Conservation (phyloP, 1,140 invertebrate genomes). For the Trichogramma pretiosum region DNA sequence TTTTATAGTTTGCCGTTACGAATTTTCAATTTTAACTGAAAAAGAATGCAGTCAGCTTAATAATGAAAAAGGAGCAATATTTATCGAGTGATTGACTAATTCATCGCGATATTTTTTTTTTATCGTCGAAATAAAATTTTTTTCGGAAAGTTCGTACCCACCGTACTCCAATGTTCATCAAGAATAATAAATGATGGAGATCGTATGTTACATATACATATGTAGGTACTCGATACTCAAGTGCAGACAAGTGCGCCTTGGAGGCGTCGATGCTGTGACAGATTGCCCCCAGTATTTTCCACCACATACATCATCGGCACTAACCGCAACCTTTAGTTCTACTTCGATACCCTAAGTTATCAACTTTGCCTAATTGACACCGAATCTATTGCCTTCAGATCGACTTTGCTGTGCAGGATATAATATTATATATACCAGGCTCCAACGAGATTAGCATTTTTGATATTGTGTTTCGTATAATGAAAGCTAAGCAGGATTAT, state of each 20-base stretch:
- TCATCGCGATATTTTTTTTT: no score
- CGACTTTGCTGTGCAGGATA: background rate
- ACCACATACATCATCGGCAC: conserved; percentile 43
- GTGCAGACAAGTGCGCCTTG: conserved; percentile 19
- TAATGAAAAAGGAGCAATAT: no score
- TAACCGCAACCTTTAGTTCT: conserved; percentile 34
- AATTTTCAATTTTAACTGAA: no score
- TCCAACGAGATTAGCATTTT: background rate
- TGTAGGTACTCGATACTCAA: no score
- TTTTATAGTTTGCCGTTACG: no score
- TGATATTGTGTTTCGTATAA: no score
- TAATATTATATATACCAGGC: background rate
- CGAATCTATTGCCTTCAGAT: conserved; percentile 7
- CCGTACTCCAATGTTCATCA: conserved; percentile 19
- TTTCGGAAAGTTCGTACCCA: no score
- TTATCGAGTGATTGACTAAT: no score
- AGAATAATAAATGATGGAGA: conserved; percentile 18
- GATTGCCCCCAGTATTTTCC: conserved; percentile 44
- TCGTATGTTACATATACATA: no score
- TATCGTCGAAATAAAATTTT: no score
- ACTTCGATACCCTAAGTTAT: conserved; percentile 30
- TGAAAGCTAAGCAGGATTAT: background rate
- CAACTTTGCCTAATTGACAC: conserved; percentile 40
- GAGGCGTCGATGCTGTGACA: conserved; percentile 42
- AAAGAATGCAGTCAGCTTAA: no score